Base-by-base conservation (phyloP, 2,797 vertebrate genomes). In the Peromyscus melanophrys region DNA sequence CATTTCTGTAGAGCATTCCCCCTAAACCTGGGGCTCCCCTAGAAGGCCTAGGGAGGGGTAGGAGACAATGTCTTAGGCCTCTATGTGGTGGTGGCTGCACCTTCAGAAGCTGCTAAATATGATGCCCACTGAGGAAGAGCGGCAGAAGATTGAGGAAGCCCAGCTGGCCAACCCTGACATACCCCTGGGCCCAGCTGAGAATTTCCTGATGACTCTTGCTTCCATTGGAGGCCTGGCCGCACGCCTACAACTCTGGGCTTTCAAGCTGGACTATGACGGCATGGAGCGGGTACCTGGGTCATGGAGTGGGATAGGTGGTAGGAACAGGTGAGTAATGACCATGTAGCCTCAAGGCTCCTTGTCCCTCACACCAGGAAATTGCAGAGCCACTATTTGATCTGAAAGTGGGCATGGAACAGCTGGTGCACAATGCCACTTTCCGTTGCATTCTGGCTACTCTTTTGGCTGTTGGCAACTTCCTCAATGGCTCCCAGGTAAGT, bases 71-170 rank as follows among this genome's bases (percentile, higher is more conserved):
- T 59, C 85, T 90, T 57, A 92, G 55, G 71, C 86, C 80, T 84
- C 37, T 46, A 29, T 67, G 95, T 92, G 92, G 55, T 12, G 90
- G n/a, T 71, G 95, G 67, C n/a, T 98, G 40, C 27, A 89, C 96
- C 78, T 61, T 29, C 95, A 99, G 99, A 99, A 99, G 99, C 99
- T 99, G 96, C 98, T 99, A 97, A 99, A 99, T 0, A 99, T 99
- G 99, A 99, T 99, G 76, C 99, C 99, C 0, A 99, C 99, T 0
- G 99, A 99, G n/a, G 99, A 99, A 96, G 99, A 99, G 98, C 99
- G 99, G 98, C 99, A 99, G 98, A 99, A 99, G 99, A 99, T 99
- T 87, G 99, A 99, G 98, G 99, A 99, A 98, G 99, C 99, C 23
- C 99, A 99, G 96, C 13, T 99, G 97, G 99, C 99, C 82, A 99